Conservation (phyloP, 2,797 vertebrate species). For the Cyclopterus lumpus region DNA sequence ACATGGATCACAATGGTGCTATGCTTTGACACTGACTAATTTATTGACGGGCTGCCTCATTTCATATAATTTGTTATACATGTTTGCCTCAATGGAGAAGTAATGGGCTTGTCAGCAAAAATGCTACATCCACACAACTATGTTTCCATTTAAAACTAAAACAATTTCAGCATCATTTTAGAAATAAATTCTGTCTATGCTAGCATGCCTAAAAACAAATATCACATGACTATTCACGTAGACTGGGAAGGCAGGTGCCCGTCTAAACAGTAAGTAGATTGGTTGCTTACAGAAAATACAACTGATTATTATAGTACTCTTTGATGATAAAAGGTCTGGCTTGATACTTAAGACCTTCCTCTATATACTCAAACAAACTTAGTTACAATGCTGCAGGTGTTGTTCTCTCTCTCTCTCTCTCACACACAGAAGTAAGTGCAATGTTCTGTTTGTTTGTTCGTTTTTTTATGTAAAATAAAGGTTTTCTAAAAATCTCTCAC, state of each 20-base stretch:
- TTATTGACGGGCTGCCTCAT: conserved; percentile 51
- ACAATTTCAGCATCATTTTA: neutral
- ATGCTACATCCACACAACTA: neutral
- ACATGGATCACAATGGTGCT: conserved; percentile 45
- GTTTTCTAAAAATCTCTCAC: no score
- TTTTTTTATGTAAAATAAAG: no score
- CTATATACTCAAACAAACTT: no score
- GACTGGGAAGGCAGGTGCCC: neutral
- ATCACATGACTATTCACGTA: neutral
- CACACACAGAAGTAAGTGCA: no score
- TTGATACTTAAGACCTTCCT: no score
- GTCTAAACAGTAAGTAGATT: neutral
- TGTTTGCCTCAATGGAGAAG: conserved; percentile 38
- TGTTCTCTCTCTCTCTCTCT: neutral
- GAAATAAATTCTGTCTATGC: no score
- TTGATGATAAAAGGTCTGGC: no score
- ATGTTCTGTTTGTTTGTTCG: no score
- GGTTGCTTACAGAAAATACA: neutral
- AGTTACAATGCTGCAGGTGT: neutral
- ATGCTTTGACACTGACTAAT: conserved; percentile 46
- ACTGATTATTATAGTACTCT: neutral
- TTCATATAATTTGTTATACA: conserved; percentile 48
- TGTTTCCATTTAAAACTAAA: neutral
- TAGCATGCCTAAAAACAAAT: neutral
- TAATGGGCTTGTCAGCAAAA: conserved; percentile 44